Evolutionary conservation across 1,140 invertebrate species (phyloP).

Genomic region (Chironomus striatipennis): DNA sequence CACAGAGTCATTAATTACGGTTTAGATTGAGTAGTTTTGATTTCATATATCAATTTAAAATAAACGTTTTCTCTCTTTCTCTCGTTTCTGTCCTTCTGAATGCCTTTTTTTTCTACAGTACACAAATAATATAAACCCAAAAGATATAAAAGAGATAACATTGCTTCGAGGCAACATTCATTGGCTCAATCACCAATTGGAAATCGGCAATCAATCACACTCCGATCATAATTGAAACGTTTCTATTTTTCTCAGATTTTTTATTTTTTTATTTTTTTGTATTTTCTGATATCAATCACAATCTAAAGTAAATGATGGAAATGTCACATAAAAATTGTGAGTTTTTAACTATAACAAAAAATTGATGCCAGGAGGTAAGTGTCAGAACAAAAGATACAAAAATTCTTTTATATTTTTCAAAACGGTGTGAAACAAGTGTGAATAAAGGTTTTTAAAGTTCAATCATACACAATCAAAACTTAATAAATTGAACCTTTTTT

Average conservation of each 20-base stretch:
- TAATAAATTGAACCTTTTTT: too few species aligned
- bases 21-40: constrained; percentile 14
- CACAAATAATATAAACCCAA: background rate
- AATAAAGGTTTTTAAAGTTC: too few species aligned
- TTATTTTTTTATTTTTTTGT: too few species aligned
- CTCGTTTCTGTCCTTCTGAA: background rate
- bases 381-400: too few species aligned
- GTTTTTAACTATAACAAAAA: too few species aligned
- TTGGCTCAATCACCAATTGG: background rate
- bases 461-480: too few species aligned
- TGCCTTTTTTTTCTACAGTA: background rate
- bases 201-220: background rate
- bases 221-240: background rate
- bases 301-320: too few species aligned
- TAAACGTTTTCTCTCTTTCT: background rate
- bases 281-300: too few species aligned
- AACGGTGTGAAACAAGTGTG: too few species aligned
- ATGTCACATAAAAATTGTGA: too few species aligned
- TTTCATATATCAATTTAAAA: constrained; percentile 15
- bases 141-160: background rate
- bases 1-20: background rate
- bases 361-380: too few species aligned
- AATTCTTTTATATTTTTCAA: too few species aligned
- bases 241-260: background rate
- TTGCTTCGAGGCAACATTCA: background rate